Base-by-base conservation (phyloP, 1,140 invertebrate genomes). In the Galleria mellonella region DNA sequence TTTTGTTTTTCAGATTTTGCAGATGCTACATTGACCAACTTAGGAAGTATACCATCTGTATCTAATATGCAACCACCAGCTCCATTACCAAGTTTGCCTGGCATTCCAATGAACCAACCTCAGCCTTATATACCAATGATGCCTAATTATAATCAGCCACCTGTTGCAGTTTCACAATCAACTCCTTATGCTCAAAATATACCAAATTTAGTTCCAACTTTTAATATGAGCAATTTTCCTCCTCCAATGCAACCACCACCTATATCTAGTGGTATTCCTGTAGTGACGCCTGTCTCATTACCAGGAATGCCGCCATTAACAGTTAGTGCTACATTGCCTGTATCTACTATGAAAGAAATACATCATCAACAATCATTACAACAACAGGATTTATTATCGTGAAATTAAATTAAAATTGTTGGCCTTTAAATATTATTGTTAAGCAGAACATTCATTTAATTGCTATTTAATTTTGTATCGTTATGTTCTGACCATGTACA, bases 241-340 rank as follows among this genome's bases (percentile, higher is more conserved):
- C 33, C 69, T 1, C 63, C 70, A 0, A 68, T 84, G 14, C 72
- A 68, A 50, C 66, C 62, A 33, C 87, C 62, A 28, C 77, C 73
- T 41, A 67, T 69, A 32, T 67, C 66, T 47, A 75, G 55, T 49
- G 87, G 73, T 36, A 52, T 78, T 11, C 75, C 87, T 4, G 69
- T 87, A 7, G 62, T 92, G 14, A 93, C 92, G 0, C 92, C 93
- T 0, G 90, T 94, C n/a, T 89, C 89, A 28, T 76, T 94, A 47
- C 93, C 92, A 12, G 93, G 93, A 9, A 93, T 94, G 92, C 93
- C 93, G 12, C 92, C 93, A 4, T 92, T 94, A 47, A 94, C 92
- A n/a, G 92, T 94, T 1, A 93, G 91, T 68, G 91, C 92, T 11
- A 91, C 91, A 27, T 64, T 94, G 46, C 91, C 91, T 9, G 75